Base-by-base conservation (phyloP, 1,140 invertebrate species). In the Trachymyrmex cornetzi region DNA sequence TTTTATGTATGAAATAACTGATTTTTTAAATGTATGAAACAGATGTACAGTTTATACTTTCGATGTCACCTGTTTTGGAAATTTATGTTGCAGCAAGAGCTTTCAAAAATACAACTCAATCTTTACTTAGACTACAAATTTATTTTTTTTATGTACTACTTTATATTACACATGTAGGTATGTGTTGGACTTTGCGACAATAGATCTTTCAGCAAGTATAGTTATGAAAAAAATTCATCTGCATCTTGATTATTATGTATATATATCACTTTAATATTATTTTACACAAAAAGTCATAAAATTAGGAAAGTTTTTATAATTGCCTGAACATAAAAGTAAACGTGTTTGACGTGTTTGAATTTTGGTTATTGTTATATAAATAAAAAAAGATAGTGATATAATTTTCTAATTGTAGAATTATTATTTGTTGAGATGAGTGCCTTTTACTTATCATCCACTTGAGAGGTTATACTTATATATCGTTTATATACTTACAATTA, bases 401-500 rank as follows among this genome's bases (percentile, higher is more conserved):
- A 34, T 82, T 61, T 75, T 75, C 0, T 84, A 74, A 67, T 66
- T 22, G 50, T 48, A 63, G 27, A 48, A 67, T 55, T 86, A 61
- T 87, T 48, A 59, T 72, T 27, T 88, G 19, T 38, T 34, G 16
- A 79, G 19, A 79, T 34, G 67, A 57, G 11, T 44, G 24, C 3
- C 55, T 63, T 66, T 16, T 64, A 85, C 50, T 69, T 86, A 66
- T 44, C 44, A 55, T 3, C 55, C 12, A 77, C 0, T 53, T 50
- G n/a, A 84, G 24, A 4, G 7, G 22, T 22, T 53, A 59, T 59
- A 57, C 19, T 22, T 53, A 59, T 59, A 57, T 22, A 75, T 14
- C 7, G 34, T 87, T 44, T 80, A 27, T 44, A 24, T 57, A 77
- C 3, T 87, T 67, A 48, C 22, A 90, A 63, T 67, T 34, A 69